Evolutionary conservation across 2,888 invertebrate species (phyloP).

Genomic region (Drosophila kuntzei): DNA sequence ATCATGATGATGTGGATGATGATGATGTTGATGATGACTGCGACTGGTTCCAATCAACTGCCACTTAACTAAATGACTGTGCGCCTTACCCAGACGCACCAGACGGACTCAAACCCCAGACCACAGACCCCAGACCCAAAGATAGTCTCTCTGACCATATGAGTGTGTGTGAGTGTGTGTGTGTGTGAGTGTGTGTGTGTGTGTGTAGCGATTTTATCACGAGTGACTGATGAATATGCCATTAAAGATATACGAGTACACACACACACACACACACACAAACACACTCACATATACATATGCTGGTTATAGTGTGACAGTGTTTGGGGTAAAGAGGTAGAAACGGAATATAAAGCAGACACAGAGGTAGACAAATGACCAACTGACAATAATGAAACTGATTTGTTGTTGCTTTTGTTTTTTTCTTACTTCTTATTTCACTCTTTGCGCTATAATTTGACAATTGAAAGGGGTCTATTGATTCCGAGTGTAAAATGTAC

Average conservation of each 20-base stretch:
- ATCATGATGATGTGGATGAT: slow-evolving; percentile 8
- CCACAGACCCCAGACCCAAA: slow-evolving; percentile 32
- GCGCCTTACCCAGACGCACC: slow-evolving; percentile 63
- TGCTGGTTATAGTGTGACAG: slow-evolving; percentile 3
- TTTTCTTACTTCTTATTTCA: slow-evolving; percentile 5
- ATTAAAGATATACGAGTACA: slow-evolving; percentile 78
- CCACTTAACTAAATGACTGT: slow-evolving; percentile 81
- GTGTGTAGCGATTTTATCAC: slow-evolving; percentile 77
- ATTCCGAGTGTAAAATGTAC: neutral
- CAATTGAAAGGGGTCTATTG: slow-evolving; percentile 26
- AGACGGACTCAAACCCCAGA: slow-evolving; percentile 37
- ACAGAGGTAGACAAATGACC: slow-evolving; percentile 69
- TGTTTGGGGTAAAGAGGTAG: slow-evolving; percentile 17
- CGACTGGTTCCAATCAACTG: slow-evolving; percentile 81
- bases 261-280: neutral
- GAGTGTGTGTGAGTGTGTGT: slow-evolving; percentile 6
- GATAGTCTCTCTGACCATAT: slow-evolving; percentile 23
- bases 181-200: slow-evolving; percentile 21
- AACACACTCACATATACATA: neutral
- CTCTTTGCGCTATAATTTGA: slow-evolving; percentile 25
- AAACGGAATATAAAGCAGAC: slow-evolving; percentile 42
- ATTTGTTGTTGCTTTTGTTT: slow-evolving; percentile 50
- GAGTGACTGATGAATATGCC: slow-evolving; percentile 83
- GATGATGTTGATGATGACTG: slow-evolving; percentile 43
- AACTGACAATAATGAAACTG: slow-evolving; percentile 68